Evolutionary conservation across 1,140 invertebrate species (phyloP), one percentile per base, ranked within the genome.

Genomic region (Pogonomyrmex barbatus): DNA sequence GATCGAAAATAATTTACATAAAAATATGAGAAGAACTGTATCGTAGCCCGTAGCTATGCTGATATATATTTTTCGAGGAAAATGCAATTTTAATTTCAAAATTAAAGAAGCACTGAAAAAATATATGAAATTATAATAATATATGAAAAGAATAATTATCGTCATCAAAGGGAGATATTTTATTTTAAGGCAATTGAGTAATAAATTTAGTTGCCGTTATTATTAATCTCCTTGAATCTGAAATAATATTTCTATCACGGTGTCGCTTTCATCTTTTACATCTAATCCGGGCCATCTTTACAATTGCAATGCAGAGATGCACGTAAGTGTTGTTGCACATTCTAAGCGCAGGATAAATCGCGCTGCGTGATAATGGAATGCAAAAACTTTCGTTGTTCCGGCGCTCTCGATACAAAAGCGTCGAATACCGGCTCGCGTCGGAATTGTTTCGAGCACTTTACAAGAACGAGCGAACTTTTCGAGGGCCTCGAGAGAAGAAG

Each of bases 401-500:
- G 77, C 67, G 47, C 60, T 88, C 67, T 87, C 67, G 81, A 47
- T 58, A 47, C 70, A 81, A 65, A 54, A 68, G 56, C 77, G 45
- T 54, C 83, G 76, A 71, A 73, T 54, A 52, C 33, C 33, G 67
- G 62, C 50, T 58, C 50, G 50, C 70, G 45, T 75, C 62, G 70
- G 71, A 88, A 89, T 86, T 86, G 76, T 89, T 84, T 89, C 82
- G 86, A 88, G 87, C 56, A 52, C 33, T 62, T 45, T 77, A 58
- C 65, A 68, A 75, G 82, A 86, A 89, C 82, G 73, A 68, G 82
- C 39, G 82, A 89, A 89, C 58, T 89, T 89, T 86, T 88, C 83
- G 68, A 70, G 62, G 30, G 65, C 52, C n/a, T 68, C 39, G 76
- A 36, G 73, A 89, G 56, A 30, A 70, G 52, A 42, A 60, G 62